Conservation (phyloP, 2,113 vertebrate species). For the Ctenodactylus gundi region DNA sequence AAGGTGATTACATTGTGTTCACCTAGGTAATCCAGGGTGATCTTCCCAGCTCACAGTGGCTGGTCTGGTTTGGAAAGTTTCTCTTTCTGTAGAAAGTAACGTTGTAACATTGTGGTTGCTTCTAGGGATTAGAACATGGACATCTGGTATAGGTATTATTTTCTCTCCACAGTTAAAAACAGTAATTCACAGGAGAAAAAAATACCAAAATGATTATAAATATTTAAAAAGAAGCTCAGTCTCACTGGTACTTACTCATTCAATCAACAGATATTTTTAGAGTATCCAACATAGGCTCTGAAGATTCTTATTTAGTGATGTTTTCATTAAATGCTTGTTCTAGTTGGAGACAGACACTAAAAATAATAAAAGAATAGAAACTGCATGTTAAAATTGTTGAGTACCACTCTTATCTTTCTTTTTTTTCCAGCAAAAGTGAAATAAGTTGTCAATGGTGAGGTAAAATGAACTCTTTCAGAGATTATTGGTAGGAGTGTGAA, state of each 20-base stretch:
- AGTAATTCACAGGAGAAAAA: background rate
- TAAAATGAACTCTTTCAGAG: background rate
- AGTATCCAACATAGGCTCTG: background rate
- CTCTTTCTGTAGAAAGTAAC: background rate
- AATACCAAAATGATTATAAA: background rate
- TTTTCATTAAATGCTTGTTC: background rate
- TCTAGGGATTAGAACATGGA: background rate
- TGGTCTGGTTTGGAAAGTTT: background rate
- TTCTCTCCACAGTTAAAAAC: background rate
- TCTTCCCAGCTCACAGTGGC: too few relatives aligned
- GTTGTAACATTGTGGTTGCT: too few relatives aligned
- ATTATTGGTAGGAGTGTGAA: background rate
- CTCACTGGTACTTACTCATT: background rate
- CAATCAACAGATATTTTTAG: background rate
- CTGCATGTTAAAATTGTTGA: background rate
- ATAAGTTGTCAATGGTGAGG: background rate
- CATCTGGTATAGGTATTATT: background rate
- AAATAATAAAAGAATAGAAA: background rate
- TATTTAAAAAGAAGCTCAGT: background rate
- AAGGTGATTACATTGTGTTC: background rate
- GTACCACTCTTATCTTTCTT: background rate
- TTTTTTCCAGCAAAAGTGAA: background rate
- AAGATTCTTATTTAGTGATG: background rate
- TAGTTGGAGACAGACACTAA: background rate
- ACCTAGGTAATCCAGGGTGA: background rate